These are phyloP conservation scores for Cydia strobilella DNA, from an alignment of 1,140 invertebrate species.

Conservation along the genomic window DNA sequence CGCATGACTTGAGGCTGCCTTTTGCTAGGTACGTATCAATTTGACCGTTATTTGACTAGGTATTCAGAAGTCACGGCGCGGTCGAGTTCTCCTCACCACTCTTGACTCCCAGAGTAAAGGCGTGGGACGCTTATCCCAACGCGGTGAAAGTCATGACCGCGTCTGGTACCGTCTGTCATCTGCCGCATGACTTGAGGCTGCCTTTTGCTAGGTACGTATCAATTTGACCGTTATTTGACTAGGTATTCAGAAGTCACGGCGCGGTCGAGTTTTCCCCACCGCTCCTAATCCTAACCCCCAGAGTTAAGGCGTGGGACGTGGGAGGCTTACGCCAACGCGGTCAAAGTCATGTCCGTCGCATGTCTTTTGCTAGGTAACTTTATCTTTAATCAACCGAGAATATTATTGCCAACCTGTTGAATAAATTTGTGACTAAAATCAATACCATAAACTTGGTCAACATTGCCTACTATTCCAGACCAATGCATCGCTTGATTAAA, in stretches of 20 bases:
- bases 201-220: slow-evolving; percentile 50
- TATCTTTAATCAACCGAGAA: no score
- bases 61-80: slow-evolving; percentile 90
- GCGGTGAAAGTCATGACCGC: slow-evolving; percentile 92
- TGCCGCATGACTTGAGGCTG: slow-evolving; percentile 88
- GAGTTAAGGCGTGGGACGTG: slow-evolving; percentile 81
- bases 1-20: no score
- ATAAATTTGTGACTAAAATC: no score
- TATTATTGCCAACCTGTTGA: no score
- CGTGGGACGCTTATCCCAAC: slow-evolving; percentile 82
- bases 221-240: no score
- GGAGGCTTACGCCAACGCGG: slow-evolving; percentile 83
- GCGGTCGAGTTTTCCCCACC: slow-evolving; percentile 88
- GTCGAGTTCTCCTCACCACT: slow-evolving; percentile 87
- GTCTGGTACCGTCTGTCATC: slow-evolving; percentile 88
- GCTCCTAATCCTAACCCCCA: slow-evolving; percentile 87
- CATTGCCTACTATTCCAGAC: no score
- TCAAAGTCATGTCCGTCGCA: slow-evolving; percentile 92
- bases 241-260: slow-evolving; percentile 89
- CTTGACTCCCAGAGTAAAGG: slow-evolving; percentile 85
- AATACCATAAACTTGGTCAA: no score
- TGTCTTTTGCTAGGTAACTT: no score
- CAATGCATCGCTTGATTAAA: no score
- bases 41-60: slow-evolving; percentile 38
- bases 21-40: no score